Base-by-base conservation (phyloP, 2,888 invertebrate species). In the Perithous albicinctus region DNA sequence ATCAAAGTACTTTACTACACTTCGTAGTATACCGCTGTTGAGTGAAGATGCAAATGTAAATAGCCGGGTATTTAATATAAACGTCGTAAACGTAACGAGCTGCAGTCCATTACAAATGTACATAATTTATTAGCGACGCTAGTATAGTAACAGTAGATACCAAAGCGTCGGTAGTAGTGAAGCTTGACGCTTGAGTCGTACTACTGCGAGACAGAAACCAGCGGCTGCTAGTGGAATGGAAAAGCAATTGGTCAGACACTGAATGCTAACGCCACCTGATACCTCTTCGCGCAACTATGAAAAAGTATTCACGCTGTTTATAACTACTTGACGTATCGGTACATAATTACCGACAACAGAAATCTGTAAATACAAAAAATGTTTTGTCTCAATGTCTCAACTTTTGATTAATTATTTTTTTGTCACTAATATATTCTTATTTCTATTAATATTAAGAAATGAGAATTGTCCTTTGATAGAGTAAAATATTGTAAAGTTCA, bases 211-310 rank as follows among this genome's bases (percentile, higher is more conserved):
- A 1, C 23, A n/a, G 18, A 10, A 10, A 23, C 38, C 26, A 1
- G 10, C 20, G 41, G 48, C 15, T 29, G 5, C 6, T 80, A 88
- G 82, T 74, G 69, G 82, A 82, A 38, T 56, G 69, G 82, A 76
- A 64, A 5, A 35, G 66, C 12, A 18, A 56, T 10, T 20, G 29
- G 41, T 51, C 83, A 70, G 82, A 76, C 84, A 66, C 82, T 77
- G 78, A 69, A 80, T 20, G 23, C 73, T 85, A 75, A 80, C 61
- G 88, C 84, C 88, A 88, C 85, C 88, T 87, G 63, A 79, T 35
- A 12, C 54, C 32, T 26, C 35, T 46, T 18, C n/a, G 48, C 61
- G 69, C 75, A 87, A 88, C 85, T 84, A 78, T 54, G 76, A 85
- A 80, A 59, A 70, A 67, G 46, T 38, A 61, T 59, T 66, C 12